A percentile compares a stretch with the other conserved stretches of the same genome.
phyloP scores from a whole-genome alignment of 2,888 invertebrate genomes.

The Drosophila falleni region DNA sequence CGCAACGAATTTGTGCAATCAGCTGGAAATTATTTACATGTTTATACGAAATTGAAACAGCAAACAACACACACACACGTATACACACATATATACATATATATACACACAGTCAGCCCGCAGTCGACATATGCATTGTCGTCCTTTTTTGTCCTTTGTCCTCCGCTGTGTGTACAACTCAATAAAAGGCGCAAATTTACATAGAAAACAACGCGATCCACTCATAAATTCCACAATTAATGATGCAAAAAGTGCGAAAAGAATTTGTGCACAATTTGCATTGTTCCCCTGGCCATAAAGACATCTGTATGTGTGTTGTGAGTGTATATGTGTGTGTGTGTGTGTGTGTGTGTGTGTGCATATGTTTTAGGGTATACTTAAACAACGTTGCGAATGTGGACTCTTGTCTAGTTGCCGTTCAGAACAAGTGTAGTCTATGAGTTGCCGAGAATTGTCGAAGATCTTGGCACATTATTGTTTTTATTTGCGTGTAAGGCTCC shows the following conservation, averaged over 20 bases:
- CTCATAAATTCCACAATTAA: constrained; percentile 85
- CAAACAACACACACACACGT: constrained; percentile 58
- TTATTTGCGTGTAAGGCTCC: neutral
- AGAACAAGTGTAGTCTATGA: constrained; percentile 16
- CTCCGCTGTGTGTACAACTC: constrained; percentile 59
- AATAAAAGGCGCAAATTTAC: constrained; percentile 76
- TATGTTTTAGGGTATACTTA: constrained; percentile 39
- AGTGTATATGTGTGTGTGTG: neutral
- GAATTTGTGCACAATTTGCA: constrained; percentile 72
- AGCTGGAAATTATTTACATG: constrained; percentile 82
- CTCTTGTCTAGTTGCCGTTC: constrained; percentile 19
- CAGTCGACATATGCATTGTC: constrained; percentile 53
- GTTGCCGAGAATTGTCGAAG: constrained; percentile 14
- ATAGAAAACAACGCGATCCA: constrained; percentile 67
- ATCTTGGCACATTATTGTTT: neutral
- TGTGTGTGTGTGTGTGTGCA: constrained; percentile 23
- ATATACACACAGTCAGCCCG: constrained; percentile 22
- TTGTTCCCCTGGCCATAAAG: constrained; percentile 47
- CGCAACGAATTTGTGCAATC: constrained; percentile 82
- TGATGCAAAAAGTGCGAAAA: constrained; percentile 84
- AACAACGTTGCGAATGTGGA: constrained; percentile 8
- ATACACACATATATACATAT: constrained; percentile 5
- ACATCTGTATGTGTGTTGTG: constrained; percentile 1
- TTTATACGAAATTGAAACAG: constrained; percentile 80
- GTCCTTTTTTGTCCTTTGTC: constrained; percentile 23